phyloP scores from a whole-genome alignment of 2,113 vertebrate species.

The Phyllostomus hastatus region DNA sequence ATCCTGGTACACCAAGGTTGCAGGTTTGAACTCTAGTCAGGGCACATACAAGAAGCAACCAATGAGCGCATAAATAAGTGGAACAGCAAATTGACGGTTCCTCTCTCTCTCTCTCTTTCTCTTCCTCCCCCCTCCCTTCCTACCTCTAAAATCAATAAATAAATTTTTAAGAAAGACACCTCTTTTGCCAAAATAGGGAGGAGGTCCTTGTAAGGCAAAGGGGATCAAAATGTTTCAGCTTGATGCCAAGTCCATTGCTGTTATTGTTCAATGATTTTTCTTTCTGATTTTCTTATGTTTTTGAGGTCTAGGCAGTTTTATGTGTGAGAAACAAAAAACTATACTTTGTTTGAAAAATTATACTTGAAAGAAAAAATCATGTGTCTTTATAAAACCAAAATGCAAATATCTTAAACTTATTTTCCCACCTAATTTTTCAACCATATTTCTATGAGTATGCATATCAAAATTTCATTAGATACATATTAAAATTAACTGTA shows the following conservation, averaged over 20 bases:
- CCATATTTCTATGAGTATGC: background rate
- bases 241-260: background rate
- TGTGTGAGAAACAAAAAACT: background rate
- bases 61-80: no score
- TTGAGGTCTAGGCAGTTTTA: background rate
- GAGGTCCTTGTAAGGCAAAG: background rate
- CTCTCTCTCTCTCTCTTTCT: no score
- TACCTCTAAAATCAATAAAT: no score
- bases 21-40: no score
- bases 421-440: background rate
- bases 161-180: background rate
- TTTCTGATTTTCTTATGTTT: background rate
- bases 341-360: background rate
- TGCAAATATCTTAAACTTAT: background rate
- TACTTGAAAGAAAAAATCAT: background rate
- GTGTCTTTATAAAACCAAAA: background rate
- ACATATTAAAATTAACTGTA: background rate
- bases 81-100: no score
- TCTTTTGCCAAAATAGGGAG: background rate
- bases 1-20: no score
- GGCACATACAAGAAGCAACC: no score
- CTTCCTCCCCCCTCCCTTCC: no score
- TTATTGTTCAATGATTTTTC: conserved; percentile 26
- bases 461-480: background rate
- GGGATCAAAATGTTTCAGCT: background rate